These are phyloP conservation scores for Microcebus ravelobensis DNA, from an alignment of 2,113 vertebrate genomes.

Conservation along the genomic window DNA sequence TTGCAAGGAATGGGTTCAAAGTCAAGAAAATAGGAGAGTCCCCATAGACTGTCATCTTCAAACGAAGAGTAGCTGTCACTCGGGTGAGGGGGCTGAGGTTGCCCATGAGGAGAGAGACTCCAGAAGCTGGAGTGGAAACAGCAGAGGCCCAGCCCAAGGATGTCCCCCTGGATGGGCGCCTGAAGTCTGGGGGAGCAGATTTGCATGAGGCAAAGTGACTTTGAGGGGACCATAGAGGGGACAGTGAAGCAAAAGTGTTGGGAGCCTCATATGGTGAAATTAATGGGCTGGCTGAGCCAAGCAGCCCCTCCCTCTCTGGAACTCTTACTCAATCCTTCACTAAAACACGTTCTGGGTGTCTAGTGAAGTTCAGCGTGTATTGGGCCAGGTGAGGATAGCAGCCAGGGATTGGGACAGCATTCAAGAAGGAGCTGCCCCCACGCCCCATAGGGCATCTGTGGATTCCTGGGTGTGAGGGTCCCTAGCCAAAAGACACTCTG, in stretches of 20 bases:
- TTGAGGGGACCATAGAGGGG: fast-evolving
- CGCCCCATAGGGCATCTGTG: not conserved
- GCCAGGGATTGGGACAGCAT: not conserved
- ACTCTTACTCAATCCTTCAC: not conserved
- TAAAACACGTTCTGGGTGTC: not conserved
- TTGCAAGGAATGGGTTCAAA: not conserved
- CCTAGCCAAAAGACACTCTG: fast-evolving
- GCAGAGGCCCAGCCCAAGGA: too few relatives aligned
- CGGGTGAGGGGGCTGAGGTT: not conserved
- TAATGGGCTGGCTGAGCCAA: too few relatives aligned
- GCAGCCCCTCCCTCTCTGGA: not conserved
- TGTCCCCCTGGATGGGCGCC: too few relatives aligned
- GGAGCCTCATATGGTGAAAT: not conserved
- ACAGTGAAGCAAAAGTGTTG: not conserved
- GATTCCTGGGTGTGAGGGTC: not conserved
- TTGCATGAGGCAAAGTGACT: not conserved
- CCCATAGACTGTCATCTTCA: too few relatives aligned
- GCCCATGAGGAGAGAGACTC: not conserved
- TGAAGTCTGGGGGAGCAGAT: not conserved
- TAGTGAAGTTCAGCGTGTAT: not conserved
- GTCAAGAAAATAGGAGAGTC: not conserved
- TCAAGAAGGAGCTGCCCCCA: not conserved
- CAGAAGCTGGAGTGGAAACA: not conserved
- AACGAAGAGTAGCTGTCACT: not conserved
- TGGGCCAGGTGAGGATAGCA: not conserved